A percentile compares a stretch with the other conserved stretches of the same genome.
phyloP scores from a whole-genome alignment of 2,113 vertebrate genomes.

The Zosterops pallidus region DNA sequence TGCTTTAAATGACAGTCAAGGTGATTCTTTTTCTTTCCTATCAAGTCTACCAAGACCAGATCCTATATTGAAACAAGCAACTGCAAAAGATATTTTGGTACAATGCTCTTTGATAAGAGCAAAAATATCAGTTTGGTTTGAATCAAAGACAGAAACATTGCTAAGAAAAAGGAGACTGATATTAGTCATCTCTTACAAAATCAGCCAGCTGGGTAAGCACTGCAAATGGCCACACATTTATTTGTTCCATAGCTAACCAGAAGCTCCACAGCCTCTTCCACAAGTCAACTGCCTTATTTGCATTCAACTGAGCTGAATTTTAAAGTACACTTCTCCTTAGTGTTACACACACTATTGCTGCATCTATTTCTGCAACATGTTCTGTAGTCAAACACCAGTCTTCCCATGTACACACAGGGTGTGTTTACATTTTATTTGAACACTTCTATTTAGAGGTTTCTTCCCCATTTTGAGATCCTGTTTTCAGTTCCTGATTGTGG shows the following conservation, averaged over 20 bases:
- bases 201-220: not conserved
- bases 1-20: not conserved
- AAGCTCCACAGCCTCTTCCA: not conserved
- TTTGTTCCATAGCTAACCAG: not conserved
- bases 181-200: not conserved
- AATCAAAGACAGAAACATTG: not conserved
- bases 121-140: not conserved
- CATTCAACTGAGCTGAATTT: not conserved
- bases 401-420: fast-evolving
- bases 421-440: not conserved
- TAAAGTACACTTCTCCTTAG: not conserved
- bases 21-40: not conserved
- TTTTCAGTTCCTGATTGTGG: conserved; percentile 32
- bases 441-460: not conserved
- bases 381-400: not conserved
- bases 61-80: not conserved
- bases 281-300: not conserved
- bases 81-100: not conserved
- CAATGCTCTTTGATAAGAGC: not conserved
- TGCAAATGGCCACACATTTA: not conserved
- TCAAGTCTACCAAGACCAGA: not conserved
- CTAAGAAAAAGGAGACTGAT: not conserved
- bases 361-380: not conserved
- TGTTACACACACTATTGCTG: not conserved
- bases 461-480: conserved; percentile 48